Base-by-base conservation (phyloP, 64 coral and sea anemone genomes). In the Stylophora pistillata region DNA sequence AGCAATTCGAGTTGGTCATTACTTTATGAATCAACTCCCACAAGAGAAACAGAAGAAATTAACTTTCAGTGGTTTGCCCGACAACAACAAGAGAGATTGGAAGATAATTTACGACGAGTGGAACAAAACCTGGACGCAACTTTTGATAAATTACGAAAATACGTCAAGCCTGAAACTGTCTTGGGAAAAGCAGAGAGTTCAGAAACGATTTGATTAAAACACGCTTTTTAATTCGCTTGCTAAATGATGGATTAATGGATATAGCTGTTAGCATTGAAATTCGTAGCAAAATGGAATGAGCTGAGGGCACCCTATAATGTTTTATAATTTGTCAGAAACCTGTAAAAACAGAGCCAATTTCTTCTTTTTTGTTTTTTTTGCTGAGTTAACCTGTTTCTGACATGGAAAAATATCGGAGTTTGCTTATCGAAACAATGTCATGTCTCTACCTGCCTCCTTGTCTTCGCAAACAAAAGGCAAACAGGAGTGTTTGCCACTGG, bases 81-180 rank as follows among this genome's bases (percentile, higher is more conserved):
- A 25, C 66, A 68, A 68, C 80, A 84, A 63, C 80, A 84, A 25
- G 80, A 84, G 53, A 68, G 20, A 52, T 26, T 84, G 15, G 80
- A 84, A 6, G 62, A 84, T 25, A 84, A 41, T 21, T 70, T 84
- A 13, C 60, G 80, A 0, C 60, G 80, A 11, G 23, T 84, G 37
- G 80, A 84, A 25, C 20, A 84, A 71, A 84, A 84, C 30, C 27
- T 84, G 23, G 62, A 84, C 62, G 54, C 21, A 12, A 84, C 80
- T 70, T 84, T 84, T n/a, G 54, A 62, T 63, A 84, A 30, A 70
- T 84, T 84, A 84, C 32, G 62, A 70, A 33, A 62, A 53, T 84
- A 84, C 69, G 31, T 68, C 11, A 69, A 69, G 31, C 21, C 80
- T n/a, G 31, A 5, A 23, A 70, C 64, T 21, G 62, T 11, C 20